Percentiles rank a stretch among this genome's conserved stretches.
These are phyloP conservation scores for Caenorhabditis remanei DNA, from an alignment of 1,140 invertebrate species.

Conservation along the genomic window DNA sequence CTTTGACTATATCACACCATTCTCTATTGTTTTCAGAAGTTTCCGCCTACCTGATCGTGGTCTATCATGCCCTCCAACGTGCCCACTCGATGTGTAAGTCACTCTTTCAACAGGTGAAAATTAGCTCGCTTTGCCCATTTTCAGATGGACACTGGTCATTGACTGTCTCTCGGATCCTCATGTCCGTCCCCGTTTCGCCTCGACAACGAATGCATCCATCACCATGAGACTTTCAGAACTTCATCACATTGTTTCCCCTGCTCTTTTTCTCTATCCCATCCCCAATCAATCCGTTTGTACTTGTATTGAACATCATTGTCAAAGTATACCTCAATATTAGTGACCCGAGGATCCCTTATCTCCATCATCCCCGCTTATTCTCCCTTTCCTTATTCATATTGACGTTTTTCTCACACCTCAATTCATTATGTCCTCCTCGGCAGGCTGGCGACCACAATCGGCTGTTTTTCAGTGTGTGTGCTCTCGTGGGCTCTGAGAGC, in stretches of 20 bases:
- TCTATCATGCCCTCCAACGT: conserved; percentile 29
- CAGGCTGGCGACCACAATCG: background rate
- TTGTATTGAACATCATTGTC: conserved; percentile 55
- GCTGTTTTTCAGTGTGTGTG: background rate
- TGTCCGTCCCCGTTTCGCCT: conserved; percentile 33
- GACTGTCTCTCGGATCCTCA: conserved; percentile 56
- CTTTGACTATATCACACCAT: no score
- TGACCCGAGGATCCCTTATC: background rate
- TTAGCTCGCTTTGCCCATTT: background rate
- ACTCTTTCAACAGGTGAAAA: background rate
- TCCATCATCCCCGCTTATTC: background rate
- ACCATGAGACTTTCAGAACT: conserved; percentile 29
- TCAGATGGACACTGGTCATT: conserved; percentile 53
- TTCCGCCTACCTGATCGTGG: conserved; percentile 55
- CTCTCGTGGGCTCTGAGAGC: background rate
- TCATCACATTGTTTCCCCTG: conserved; percentile 43
- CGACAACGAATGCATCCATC: conserved; percentile 20
- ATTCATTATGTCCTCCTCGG: conserved; percentile 29
- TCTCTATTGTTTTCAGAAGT: conserved; percentile 3
- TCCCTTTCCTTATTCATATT: background rate
- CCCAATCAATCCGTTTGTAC: conserved; percentile 44
- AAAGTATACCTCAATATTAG: conserved; percentile 31
- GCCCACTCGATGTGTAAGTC: conserved; percentile 59
- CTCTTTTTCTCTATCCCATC: conserved; percentile 23
- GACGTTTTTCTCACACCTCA: conserved; percentile 4